Evolutionary conservation across 1,140 invertebrate species (phyloP).

Genomic region (Drosophila saltans): DNA sequence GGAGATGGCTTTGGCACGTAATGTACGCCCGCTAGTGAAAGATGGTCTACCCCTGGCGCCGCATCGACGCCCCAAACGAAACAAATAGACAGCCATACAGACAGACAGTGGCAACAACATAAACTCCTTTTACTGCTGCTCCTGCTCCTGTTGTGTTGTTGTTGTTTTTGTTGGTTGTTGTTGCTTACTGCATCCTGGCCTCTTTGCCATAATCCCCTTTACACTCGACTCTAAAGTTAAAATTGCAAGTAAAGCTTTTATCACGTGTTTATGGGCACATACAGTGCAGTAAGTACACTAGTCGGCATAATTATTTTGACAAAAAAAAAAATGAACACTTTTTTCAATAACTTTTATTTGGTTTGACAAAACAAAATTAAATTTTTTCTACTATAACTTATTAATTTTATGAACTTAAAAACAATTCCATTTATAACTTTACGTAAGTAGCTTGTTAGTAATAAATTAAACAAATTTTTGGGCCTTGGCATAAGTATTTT

Average conservation of each 20-base stretch:
- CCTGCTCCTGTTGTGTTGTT: slow-evolving; percentile 12
- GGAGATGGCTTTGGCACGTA: slow-evolving; percentile 39
- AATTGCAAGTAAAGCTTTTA: slow-evolving; percentile 79
- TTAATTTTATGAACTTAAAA: too few species aligned
- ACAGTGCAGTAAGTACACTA: slow-evolving; percentile 56
- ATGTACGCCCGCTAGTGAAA: slow-evolving; percentile 58
- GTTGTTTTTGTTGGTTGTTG: slow-evolving; percentile 20
- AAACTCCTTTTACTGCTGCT: not conserved
- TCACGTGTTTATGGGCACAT: slow-evolving; percentile 67
- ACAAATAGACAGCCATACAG: slow-evolving; percentile 37
- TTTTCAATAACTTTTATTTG: too few species aligned
- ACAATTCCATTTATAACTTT: too few species aligned
- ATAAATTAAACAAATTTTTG: too few species aligned
- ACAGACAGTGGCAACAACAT: slow-evolving; percentile 18
- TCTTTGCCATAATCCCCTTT: slow-evolving; percentile 34
- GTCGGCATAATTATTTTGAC: too few species aligned
- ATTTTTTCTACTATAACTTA: too few species aligned
- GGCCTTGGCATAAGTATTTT: too few species aligned
- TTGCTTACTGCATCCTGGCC: slow-evolving; percentile 10
- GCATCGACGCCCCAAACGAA: slow-evolving; percentile 39
- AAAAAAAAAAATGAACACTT: too few species aligned
- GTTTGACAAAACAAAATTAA: too few species aligned
- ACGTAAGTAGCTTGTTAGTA: too few species aligned
- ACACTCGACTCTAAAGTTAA: slow-evolving; percentile 61
- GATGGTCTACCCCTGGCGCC: slow-evolving; percentile 57